Percentiles rank a stretch among this genome's conserved stretches.
These are phyloP conservation scores for Acanthosepion lycidas DNA, from an alignment of 2,888 invertebrate species.

Conservation along the genomic window DNA sequence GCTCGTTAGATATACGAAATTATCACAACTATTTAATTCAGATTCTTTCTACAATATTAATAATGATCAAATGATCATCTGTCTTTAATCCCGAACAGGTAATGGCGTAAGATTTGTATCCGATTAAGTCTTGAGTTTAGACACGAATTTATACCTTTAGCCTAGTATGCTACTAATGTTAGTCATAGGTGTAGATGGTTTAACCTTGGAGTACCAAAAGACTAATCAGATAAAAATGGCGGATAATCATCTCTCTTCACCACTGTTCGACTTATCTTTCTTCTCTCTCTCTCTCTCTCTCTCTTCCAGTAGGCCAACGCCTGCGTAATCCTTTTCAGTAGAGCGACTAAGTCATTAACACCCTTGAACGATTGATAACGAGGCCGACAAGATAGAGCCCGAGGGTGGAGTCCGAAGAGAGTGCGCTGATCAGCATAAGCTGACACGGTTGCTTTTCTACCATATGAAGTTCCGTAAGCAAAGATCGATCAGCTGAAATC, in stretches of 20 bases:
- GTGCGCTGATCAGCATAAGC: background rate
- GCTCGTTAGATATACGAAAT: background rate
- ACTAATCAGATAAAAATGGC: background rate
- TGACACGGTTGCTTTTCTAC: background rate
- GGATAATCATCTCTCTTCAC: background rate
- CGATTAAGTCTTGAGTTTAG: conserved; percentile 25
- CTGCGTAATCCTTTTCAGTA: background rate
- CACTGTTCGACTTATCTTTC: background rate
- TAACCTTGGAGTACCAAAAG: background rate
- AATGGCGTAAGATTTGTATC: background rate
- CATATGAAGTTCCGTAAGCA: conserved; percentile 4
- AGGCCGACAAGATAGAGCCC: background rate
- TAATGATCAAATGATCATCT: background rate
- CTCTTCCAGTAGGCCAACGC: conserved; percentile 37
- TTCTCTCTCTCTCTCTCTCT: background rate
- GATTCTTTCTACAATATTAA: background rate
- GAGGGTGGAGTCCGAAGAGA: background rate
- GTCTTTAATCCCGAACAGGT: background rate
- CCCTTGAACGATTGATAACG: background rate
- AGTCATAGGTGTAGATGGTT: background rate
- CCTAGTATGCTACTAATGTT: background rate
- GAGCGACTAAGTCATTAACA: conserved; percentile 4
- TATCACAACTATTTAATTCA: background rate
- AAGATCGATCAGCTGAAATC: background rate
- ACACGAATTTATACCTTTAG: background rate